Evolutionary conservation across 2,797 vertebrate species (phyloP).

Genomic region (Coregonus sp.): DNA sequence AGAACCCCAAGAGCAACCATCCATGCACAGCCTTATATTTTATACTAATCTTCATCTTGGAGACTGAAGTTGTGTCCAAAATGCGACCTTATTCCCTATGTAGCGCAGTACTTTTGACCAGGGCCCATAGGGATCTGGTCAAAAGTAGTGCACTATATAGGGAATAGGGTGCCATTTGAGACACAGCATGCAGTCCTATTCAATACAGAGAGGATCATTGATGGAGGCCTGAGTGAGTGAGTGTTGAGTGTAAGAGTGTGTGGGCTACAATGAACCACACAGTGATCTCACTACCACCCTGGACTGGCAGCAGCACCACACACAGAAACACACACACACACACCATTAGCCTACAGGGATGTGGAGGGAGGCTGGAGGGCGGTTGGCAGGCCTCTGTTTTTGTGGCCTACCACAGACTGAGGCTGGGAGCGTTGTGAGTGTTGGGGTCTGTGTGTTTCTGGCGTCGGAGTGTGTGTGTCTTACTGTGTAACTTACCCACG

Average conservation of each 20-base stretch:
- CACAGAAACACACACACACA: background rate
- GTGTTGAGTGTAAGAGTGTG: constrained; percentile 21
- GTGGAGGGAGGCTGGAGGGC: background rate
- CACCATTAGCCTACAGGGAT: constrained; percentile 34
- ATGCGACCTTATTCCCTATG: background rate
- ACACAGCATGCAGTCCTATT: background rate
- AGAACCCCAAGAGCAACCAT: background rate
- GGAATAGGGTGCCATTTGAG: background rate
- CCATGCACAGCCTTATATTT: constrained; percentile 22
- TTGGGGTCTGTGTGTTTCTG: constrained; percentile 13
- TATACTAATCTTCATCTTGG: constrained; percentile 14
- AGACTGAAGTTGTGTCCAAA: background rate
- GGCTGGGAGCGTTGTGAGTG: constrained; percentile 40
- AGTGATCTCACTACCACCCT: constrained; percentile 41
- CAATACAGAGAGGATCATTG: constrained; percentile 53
- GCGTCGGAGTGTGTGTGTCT: constrained; percentile 22
- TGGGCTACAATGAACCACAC: constrained; percentile 8
- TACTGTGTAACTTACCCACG: constrained; percentile 5
- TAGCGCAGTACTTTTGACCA: background rate
- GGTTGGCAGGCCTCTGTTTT: constrained; percentile 38
- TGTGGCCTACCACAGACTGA: constrained; percentile 61
- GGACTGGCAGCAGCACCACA: background rate
- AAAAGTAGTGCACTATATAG: background rate
- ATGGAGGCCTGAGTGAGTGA: constrained; percentile 23
- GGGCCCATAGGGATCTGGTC: background rate